Base-by-base conservation (phyloP, 2,888 invertebrate genomes). In the Parnassius glacialis region DNA sequence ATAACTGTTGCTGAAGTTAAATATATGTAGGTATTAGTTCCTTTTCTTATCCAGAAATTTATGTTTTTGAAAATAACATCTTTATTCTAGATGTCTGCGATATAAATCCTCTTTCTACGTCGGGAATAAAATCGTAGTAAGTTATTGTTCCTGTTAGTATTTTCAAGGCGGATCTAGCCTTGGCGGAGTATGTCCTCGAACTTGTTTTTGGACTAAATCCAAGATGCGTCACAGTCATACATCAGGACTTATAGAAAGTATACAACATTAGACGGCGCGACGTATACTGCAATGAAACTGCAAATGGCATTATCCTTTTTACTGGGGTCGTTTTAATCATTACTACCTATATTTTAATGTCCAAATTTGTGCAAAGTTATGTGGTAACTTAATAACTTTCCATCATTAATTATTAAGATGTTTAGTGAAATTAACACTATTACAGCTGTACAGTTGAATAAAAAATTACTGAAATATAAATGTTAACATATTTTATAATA, bases 81-180 rank as follows among this genome's bases (percentile, higher is more conserved):
- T 52, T 9, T 41, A 9, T 11, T 34, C 25, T 41, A 41, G 52
- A 41, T 41, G 34, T 57, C 42, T 48, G 13, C 11, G 20, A 54
- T 51, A 16, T 58, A 58, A 58, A 62, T 62, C 53, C 53, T 12
- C 48, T 57, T 53, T 57, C 57, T 45, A 55, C 51, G 58, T 50
- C 25, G 20, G 43, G 50, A n/a, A 55, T 62, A 47, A 58, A 61
- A 51, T 59, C 52, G 54, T 61, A 55, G 45, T 52, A 52, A 56
- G 56, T 59, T 63, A 63, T 59, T 55, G 55, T 41, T 58, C 50
- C 50, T 34, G 58, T 48, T 61, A 59, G 55, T 59, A 58, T 62
- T 78, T 78, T 79, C 78, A 81, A 81, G 78, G 78, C 76, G 52
- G 71, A 59, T 62, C 68, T 72, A 78, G 74, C 79, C 80, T 80